Percentiles rank a stretch among this genome's conserved stretches.
These are phyloP conservation scores for Phalacrocorax pelagicus DNA, from an alignment of 2,113 vertebrate species.

Conservation along the genomic window DNA sequence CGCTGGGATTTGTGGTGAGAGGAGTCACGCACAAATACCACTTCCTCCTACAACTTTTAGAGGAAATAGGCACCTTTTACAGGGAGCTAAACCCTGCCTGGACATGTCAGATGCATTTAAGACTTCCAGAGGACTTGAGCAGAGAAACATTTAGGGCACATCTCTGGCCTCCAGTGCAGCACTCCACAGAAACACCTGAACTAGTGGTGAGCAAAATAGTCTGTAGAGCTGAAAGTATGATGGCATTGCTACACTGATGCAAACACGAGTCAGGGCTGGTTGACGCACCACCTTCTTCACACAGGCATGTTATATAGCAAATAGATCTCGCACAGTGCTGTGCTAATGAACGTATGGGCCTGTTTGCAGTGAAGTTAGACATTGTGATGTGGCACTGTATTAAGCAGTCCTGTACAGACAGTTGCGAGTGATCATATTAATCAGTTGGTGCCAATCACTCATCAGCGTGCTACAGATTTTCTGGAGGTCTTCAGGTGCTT, in stretches of 20 bases:
- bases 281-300: not conserved
- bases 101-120: not conserved
- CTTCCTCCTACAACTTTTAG: not conserved
- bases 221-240: not conserved
- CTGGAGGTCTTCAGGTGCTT: not conserved
- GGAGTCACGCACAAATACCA: not conserved
- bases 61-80: not conserved
- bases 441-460: not conserved
- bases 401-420: not conserved
- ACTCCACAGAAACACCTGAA: not conserved
- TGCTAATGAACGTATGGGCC: rapidly evolving
- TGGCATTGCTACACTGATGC: not conserved
- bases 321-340: not conserved
- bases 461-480: not conserved
- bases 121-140: not conserved
- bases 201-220: not conserved
- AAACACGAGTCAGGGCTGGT: not conserved
- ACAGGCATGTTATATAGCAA: not conserved
- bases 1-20: not conserved
- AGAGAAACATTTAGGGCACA: not conserved
- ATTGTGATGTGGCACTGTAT: rapidly evolving
- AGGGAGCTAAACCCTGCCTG: not conserved
- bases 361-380: not conserved
- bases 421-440: no score
- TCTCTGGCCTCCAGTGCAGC: not conserved